A percentile compares a stretch with the other conserved stretches of the same genome.
These are phyloP conservation scores for Esox masquinongy DNA, from an alignment of 2,797 vertebrate genomes.

Conservation along the genomic window DNA sequence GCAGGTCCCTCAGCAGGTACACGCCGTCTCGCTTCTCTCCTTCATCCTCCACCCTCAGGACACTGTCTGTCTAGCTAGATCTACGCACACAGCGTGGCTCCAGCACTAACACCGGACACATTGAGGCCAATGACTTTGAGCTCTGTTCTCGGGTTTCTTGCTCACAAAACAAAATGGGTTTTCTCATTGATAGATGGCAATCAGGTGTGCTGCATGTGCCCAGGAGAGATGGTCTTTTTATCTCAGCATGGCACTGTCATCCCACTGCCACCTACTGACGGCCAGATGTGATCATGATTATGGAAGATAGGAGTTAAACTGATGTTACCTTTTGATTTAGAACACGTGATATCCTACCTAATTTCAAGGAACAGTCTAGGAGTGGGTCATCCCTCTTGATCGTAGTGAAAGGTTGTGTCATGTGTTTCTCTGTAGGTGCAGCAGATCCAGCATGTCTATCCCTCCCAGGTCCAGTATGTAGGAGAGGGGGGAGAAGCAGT, in stretches of 20 bases:
- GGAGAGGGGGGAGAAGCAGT: conserved; percentile 89
- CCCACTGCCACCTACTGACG: conserved; percentile 36
- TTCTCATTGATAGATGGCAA: no score
- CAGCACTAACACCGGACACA: conserved; percentile 21
- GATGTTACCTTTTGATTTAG: background rate
- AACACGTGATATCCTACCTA: no score
- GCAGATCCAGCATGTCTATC: conserved; percentile 89
- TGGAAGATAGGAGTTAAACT: conserved; percentile 1
- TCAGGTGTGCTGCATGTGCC: background rate
- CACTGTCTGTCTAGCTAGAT: conserved; percentile 4
- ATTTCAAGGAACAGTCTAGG: background rate
- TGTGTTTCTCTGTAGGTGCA: conserved; percentile 78
- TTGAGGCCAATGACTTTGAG: background rate
- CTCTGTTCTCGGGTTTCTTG: conserved; percentile 3
- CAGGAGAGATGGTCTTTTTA: conserved; percentile 14
- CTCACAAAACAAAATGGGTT: background rate
- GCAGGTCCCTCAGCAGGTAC: conserved; percentile 94
- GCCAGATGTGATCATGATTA: conserved; percentile 1
- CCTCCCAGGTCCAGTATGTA: conserved; percentile 93
- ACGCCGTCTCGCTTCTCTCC: conserved; percentile 31
- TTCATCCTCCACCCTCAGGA: conserved; percentile 18
- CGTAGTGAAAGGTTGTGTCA: background rate
- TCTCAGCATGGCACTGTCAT: conserved; percentile 21
- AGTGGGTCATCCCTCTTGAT: background rate
- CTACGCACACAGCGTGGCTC: conserved; percentile 42